Base-by-base conservation (phyloP, 2,888 invertebrate species). In the Ischnura elegans region DNA sequence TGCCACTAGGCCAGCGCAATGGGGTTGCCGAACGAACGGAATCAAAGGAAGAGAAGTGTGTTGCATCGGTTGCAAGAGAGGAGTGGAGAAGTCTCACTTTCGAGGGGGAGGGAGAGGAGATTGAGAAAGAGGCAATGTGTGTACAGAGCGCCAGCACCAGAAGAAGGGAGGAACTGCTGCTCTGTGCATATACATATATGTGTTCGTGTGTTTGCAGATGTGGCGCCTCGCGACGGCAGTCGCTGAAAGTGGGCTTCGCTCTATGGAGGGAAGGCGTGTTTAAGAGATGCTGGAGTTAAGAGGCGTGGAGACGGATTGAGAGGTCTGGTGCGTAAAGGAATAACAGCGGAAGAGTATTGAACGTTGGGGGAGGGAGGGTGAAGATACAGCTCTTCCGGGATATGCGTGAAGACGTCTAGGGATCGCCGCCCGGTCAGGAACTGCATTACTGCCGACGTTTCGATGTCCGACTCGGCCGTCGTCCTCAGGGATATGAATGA, bases 91-190 rank as follows among this genome's bases (percentile, higher is more conserved):
- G 85, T 6, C 3, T 25, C 61, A 3, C 2, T 25, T n/a, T n/a
- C n/a, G n/a, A n/a, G n/a, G n/a, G n/a, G 25, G 76, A 76, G 76
- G 36, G 36, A 46, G 29, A n/a, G 47, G 16, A 51, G 61, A 90
- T 51, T 55, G 90, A 90, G 90, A 90, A 76, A 42, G 90, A 43
- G 25, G 90, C 55, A 90, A 90, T 90, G 90, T 61, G 55, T 61
- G 25, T 61, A 29, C n/a, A 36, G 61, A 61, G 87, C n/a, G 61
- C 25, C n/a, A n/a, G 55, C 55, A 55, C 19, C n/a, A 87, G 45
- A 87, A 47, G 45, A 36, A 29, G 36, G 87, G 36, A 51, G 51
- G n/a, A n/a, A n/a, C n/a, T n/a, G n/a, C n/a, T n/a, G n/a, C n/a
- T n/a, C n/a, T n/a, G n/a, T n/a, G n/a, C n/a, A n/a, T n/a, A n/a